Conservation (phyloP, 2,888 invertebrate genomes). For the Steromphala cineraria region DNA sequence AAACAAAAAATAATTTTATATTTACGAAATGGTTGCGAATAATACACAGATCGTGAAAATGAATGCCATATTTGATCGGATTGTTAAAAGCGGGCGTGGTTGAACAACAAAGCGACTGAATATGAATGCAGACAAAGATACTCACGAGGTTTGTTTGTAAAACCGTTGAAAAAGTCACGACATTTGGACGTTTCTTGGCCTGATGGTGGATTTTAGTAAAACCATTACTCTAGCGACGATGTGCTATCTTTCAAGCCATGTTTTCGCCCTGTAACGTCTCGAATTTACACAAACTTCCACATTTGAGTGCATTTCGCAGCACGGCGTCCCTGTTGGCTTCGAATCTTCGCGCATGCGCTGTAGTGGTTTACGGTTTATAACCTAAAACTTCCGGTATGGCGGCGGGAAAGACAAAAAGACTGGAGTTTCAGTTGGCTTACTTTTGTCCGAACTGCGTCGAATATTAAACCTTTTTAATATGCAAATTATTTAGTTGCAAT, state of each 20-base stretch:
- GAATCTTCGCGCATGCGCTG: background rate
- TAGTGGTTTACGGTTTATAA: background rate
- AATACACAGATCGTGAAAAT: too few species aligned
- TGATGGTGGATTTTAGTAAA: background rate
- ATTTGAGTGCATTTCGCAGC: background rate
- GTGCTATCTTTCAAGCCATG: background rate
- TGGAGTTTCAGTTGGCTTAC: too few species aligned
- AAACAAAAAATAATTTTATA: too few species aligned
- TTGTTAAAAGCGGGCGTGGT: too few species aligned
- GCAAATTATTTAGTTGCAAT: too few species aligned
- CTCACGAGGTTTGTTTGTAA: slow-evolving; percentile 2
- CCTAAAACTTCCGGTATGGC: background rate
- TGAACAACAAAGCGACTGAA: too few species aligned
- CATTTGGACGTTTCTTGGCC: background rate
- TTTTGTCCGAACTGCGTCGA: too few species aligned
- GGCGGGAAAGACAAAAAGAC: background rate
- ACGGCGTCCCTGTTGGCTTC: slow-evolving; percentile 9
- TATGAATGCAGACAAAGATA: background rate
- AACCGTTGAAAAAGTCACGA: background rate
- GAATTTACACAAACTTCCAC: background rate
- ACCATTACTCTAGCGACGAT: background rate
- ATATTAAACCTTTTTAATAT: too few species aligned
- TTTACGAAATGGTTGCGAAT: too few species aligned
- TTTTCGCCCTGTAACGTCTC: background rate
- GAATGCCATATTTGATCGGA: too few species aligned